Evolutionary conservation across 2,797 vertebrate genomes (phyloP).

Genomic region (Fundulus diaphanus): DNA sequence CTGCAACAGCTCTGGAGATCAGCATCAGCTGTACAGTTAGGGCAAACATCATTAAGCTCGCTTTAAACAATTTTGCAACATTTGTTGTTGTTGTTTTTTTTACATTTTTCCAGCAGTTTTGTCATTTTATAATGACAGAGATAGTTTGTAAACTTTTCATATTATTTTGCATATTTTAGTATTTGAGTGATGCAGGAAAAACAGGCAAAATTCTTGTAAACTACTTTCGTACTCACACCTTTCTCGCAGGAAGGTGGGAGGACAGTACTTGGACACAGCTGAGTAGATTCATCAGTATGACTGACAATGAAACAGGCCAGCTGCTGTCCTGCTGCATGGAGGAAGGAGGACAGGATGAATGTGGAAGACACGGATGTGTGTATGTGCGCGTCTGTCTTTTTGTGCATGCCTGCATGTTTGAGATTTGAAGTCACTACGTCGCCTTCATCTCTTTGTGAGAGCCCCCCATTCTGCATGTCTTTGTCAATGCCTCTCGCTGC

Average conservation of each 20-base stretch:
- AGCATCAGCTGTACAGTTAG: too few species aligned
- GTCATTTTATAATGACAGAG: background rate
- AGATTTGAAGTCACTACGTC: slow-evolving; percentile 73
- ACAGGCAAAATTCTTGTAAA: background rate
- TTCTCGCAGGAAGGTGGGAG: slow-evolving; percentile 43
- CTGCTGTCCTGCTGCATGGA: slow-evolving; percentile 63
- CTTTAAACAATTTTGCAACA: background rate
- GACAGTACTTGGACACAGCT: slow-evolving; percentile 63
- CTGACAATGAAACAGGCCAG: slow-evolving; percentile 66
- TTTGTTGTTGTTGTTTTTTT: background rate
- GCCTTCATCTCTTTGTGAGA: slow-evolving; percentile 69
- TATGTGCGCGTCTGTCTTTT: slow-evolving; percentile 45
- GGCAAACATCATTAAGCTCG: background rate
- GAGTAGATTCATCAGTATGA: slow-evolving; percentile 68
- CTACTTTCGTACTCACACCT: too few species aligned
- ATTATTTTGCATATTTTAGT: background rate
- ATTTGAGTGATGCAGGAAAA: background rate
- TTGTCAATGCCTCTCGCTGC: slow-evolving; percentile 66
- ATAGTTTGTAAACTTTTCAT: background rate
- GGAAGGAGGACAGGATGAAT: slow-evolving; percentile 38
- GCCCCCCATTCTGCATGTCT: slow-evolving; percentile 66
- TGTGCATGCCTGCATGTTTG: slow-evolving; percentile 61
- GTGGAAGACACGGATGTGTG: slow-evolving; percentile 40
- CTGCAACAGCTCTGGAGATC: too few species aligned
- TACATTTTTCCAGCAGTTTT: background rate